Base-by-base conservation (phyloP, 2,113 vertebrate genomes). In the Numenius arquata region DNA sequence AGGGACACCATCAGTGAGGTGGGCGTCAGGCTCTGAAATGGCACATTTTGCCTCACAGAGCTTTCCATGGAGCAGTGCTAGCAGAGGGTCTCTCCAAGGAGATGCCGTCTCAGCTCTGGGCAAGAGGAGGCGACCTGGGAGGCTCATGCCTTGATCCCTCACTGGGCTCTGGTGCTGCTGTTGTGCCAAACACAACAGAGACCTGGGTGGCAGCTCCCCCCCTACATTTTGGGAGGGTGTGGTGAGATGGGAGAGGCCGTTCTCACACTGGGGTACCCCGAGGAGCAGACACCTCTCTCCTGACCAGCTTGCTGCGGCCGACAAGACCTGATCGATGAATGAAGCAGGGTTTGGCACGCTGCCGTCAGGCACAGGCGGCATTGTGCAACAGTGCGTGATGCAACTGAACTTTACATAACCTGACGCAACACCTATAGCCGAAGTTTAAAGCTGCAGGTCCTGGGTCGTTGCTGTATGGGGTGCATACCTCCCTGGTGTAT, bases 401-500 rank as follows among this genome's bases (percentile, higher is more conserved):
- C 97, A 97, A 97, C 88, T 97, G 97, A 97, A 97, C 95, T 97
- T 97, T 96, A 94, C 81, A 97, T 95, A 97, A 97, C 94, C 95
- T 97, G 97, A 97, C 0, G 96, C 97, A 97, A 97, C 95, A 93
- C 76, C 81, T 75, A 53, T 59, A 85, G 89, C 73, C 75, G 76
- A 82, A 79, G 91, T 88, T 95, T 91, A 93, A 95, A 91, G 90
- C 93, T 96, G 80, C 86, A 95, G 71, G 79, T 93, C 74, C 89
- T 81, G 80, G 78, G 55, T 92, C 47, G 58, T 89, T 95, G 76
- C 40, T 70, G 71, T 84, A 34, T 30, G 48, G 38, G 80, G 76
- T 32, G 34, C 63, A 71, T 66, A 79, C 74, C 67, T 89, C 50
- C 70, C 41, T 7, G 4, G 58, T 10, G 2, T 59, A 80, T 45